Evolutionary conservation across 2,113 vertebrate species (phyloP).

Genomic region (Myanophis thanlyinensis): DNA sequence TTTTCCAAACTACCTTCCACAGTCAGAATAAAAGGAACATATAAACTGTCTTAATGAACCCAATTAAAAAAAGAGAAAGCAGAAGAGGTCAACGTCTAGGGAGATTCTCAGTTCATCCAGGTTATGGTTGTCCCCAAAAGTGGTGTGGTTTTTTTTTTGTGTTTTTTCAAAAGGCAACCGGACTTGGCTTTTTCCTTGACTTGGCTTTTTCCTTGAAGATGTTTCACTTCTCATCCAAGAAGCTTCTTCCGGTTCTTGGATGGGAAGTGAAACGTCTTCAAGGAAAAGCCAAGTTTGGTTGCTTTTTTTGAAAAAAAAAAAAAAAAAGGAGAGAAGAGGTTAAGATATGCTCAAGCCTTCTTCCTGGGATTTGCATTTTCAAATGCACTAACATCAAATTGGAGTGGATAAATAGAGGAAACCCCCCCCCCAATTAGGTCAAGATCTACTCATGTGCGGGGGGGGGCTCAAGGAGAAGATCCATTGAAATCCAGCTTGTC

Average conservation of each 20-base stretch:
- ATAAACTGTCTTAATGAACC: not conserved
- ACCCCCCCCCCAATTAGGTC: not conserved
- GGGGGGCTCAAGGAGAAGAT: not conserved
- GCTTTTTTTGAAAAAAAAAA: not conserved
- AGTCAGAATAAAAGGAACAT: not conserved
- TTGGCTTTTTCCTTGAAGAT: not conserved
- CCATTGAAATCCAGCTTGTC: not conserved
- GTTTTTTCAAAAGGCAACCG: not conserved
- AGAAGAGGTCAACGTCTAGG: not conserved
- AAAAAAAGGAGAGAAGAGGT: not conserved
- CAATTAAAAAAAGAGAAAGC: not conserved
- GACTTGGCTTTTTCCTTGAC: not conserved
- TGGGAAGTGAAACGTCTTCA: not conserved
- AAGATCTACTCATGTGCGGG: not conserved
- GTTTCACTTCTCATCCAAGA: not conserved
- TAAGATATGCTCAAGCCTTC: not conserved
- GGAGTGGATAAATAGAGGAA: too few relatives aligned
- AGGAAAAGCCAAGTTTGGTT: not conserved
- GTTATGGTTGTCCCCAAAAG: not conserved
- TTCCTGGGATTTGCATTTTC: not conserved
- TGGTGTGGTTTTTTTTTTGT: too few relatives aligned
- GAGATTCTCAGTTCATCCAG: not conserved
- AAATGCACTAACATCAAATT: not conserved
- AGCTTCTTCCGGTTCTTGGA: not conserved
- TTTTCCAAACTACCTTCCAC: not conserved